Evolutionary conservation across 2,888 invertebrate species (phyloP).

Genomic region (Cephus pygmeus): DNA sequence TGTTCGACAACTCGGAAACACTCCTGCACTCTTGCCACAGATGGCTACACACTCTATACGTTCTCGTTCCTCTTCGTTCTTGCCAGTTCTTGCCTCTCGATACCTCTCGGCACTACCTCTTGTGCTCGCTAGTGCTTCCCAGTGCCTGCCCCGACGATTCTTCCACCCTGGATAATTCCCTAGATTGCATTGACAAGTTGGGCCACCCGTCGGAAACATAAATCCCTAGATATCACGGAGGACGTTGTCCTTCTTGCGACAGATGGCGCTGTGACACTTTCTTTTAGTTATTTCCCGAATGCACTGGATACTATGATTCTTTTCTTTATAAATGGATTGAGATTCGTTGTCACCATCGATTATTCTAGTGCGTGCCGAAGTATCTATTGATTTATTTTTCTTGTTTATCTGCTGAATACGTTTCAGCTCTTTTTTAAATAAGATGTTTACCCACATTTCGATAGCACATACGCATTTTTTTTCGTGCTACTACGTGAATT

Average conservation of each 20-base stretch:
- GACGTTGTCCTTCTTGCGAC: not conserved
- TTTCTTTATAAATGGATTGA: not conserved
- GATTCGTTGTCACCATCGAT: fast-evolving
- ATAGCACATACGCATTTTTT: not conserved
- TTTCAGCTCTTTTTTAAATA: too few species aligned
- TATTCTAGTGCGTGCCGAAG: not conserved
- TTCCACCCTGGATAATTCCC: not conserved
- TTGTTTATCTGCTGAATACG: not conserved
- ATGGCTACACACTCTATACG: conserved; percentile 12
- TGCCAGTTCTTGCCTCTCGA: not conserved
- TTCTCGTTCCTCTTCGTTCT: not conserved
- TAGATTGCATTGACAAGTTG: not conserved
- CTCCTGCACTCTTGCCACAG: not conserved
- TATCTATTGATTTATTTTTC: too few species aligned
- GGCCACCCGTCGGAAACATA: not conserved
- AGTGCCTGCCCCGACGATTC: conserved; percentile 25
- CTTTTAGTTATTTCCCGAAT: not conserved
- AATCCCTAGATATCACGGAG: not conserved
- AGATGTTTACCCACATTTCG: not conserved
- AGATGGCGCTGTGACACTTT: not conserved
- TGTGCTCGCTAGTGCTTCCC: conserved; percentile 2
- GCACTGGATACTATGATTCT: not conserved
- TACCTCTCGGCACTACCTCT: conserved; percentile 19
- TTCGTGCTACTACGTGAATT: not conserved
- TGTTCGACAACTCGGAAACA: not conserved